phyloP scores from a whole-genome alignment of 2,113 vertebrate species.

The Chloebia gouldiae region DNA sequence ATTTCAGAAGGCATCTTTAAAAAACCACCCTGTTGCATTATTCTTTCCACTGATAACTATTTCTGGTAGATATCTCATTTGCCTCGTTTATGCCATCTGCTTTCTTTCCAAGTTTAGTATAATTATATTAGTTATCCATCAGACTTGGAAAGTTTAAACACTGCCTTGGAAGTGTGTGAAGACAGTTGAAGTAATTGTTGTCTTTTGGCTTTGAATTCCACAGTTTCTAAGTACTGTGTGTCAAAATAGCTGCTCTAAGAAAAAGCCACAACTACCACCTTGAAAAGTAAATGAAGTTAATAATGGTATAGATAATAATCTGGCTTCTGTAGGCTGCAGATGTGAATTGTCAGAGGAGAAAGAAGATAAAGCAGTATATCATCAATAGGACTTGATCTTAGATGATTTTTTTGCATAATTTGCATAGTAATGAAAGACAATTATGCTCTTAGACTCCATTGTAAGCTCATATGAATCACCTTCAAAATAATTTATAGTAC shows the following conservation, averaged over 20 bases:
- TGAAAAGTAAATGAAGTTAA: slow-evolving; percentile 56
- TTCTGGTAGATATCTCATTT: slow-evolving; percentile 26
- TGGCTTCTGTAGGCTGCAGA: slow-evolving; percentile 61
- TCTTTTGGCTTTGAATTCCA: neutral
- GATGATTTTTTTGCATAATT: slow-evolving; percentile 64
- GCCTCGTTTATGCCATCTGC: slow-evolving; percentile 53
- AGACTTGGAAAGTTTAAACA: slow-evolving; percentile 55
- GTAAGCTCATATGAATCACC: slow-evolving; percentile 52
- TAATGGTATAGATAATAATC: slow-evolving; percentile 69
- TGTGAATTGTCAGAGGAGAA: slow-evolving; percentile 59
- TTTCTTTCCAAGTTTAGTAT: slow-evolving; percentile 62
- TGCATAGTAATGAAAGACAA: slow-evolving; percentile 71
- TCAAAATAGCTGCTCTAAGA: slow-evolving; percentile 21
- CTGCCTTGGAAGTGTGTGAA: neutral
- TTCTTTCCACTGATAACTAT: slow-evolving; percentile 20
- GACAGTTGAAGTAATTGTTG: slow-evolving; percentile 34
- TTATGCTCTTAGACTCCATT: slow-evolving; percentile 36
- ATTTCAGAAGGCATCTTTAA: slow-evolving; percentile 2
- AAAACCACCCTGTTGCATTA: neutral
- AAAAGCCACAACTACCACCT: slow-evolving; percentile 29
- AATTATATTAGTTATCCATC: slow-evolving; percentile 36
- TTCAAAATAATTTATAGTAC: slow-evolving; percentile 27
- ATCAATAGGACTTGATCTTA: slow-evolving; percentile 68
- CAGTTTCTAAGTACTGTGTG: neutral
- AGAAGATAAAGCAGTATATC: slow-evolving; percentile 69